Evolutionary conservation across 2,113 vertebrate species (phyloP).

Genomic region (Meriones unguiculatus): DNA sequence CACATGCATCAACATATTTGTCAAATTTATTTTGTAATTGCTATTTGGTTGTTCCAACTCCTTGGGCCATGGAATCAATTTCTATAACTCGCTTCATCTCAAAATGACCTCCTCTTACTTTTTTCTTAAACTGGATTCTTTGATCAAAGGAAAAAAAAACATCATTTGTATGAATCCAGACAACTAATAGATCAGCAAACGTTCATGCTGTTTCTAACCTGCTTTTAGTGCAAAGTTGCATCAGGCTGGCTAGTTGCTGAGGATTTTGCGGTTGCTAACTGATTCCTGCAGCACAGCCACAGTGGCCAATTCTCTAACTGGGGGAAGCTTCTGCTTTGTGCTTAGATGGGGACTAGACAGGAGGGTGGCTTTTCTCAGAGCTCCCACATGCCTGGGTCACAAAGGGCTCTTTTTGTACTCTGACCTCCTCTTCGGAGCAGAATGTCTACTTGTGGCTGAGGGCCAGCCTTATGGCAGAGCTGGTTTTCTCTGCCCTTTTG

Average conservation of each 20-base stretch:
- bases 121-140: conserved; percentile 12
- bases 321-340: not conserved
- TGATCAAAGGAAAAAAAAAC: not conserved
- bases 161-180: not conserved
- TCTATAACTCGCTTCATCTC: conserved; percentile 13
- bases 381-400: not conserved
- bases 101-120: not conserved
- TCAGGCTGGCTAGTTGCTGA: not conserved
- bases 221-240: not conserved
- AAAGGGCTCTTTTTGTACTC: not conserved
- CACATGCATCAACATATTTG: not conserved
- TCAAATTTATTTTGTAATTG: not conserved
- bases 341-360: not conserved
- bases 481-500: not conserved
- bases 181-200: not conserved
- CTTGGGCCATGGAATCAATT: not conserved
- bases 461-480: not conserved
- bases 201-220: not conserved
- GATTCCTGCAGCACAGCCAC: not conserved
- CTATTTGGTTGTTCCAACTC: not conserved
- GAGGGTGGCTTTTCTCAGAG: not conserved
- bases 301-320: not conserved
- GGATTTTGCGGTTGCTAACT: not conserved
- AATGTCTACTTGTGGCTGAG: not conserved
- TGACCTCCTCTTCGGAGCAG: not conserved